These are phyloP conservation scores for Gryllus bimaculatus DNA, from an alignment of 1,140 invertebrate genomes.

Conservation along the genomic window DNA sequence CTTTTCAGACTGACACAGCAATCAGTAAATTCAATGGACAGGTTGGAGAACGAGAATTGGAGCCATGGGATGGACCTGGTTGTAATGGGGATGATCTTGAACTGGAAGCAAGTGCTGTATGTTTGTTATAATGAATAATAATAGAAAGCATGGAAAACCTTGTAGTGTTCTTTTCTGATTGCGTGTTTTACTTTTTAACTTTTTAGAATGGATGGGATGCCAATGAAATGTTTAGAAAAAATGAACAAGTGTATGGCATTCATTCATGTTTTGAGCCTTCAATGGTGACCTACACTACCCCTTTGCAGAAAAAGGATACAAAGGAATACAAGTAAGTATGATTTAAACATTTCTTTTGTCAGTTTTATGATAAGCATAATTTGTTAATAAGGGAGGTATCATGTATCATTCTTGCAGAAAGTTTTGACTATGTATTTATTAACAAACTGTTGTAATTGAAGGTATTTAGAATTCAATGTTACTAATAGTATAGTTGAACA, in stretches of 20 bases:
- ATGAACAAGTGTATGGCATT: slow-evolving; percentile 83
- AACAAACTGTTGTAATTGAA: too few species aligned
- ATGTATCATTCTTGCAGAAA: too few species aligned
- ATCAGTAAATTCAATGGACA: slow-evolving; percentile 52
- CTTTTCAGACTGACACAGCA: slow-evolving; percentile 75
- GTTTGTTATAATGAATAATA: slow-evolving; percentile 24
- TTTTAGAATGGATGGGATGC: slow-evolving; percentile 85
- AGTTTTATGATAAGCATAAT: too few species aligned
- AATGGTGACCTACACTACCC: slow-evolving; percentile 77
- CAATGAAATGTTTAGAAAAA: slow-evolving; percentile 89
- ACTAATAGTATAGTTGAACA: too few species aligned
- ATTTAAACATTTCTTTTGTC: too few species aligned
- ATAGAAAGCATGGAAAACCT: slow-evolving; percentile 10
- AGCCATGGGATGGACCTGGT: slow-evolving; percentile 73
- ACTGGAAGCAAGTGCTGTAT: slow-evolving; percentile 48
- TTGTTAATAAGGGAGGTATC: too few species aligned
- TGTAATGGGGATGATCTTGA: slow-evolving; percentile 50
- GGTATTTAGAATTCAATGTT: too few species aligned
- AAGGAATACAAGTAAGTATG: slow-evolving; percentile 63
- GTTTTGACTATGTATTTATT: too few species aligned
- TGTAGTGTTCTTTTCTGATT: neutral
- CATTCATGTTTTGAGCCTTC: slow-evolving; percentile 79
- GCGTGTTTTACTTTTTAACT: neutral
- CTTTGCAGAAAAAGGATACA: slow-evolving; percentile 70
- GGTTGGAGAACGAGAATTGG: slow-evolving; percentile 67